phyloP scores from a whole-genome alignment of 1,140 invertebrate genomes.

The Drosophila watanabei region DNA sequence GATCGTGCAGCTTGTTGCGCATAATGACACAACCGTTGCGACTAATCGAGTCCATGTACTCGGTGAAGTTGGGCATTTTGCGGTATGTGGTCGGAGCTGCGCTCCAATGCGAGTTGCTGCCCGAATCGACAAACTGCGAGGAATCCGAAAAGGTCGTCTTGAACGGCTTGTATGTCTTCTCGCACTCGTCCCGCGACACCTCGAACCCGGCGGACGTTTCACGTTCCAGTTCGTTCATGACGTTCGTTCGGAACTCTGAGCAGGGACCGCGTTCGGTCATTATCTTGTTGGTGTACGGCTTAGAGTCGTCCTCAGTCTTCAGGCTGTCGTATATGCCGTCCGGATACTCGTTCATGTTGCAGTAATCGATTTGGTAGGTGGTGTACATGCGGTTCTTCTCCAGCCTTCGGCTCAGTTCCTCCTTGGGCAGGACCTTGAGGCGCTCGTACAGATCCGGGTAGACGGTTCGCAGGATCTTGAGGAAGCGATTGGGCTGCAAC shows the following conservation, averaged over 20 bases:
- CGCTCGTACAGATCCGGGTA: conserved; percentile 87
- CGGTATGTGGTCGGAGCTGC: conserved; percentile 60
- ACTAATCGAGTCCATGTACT: conserved; percentile 84
- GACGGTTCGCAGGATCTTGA: conserved; percentile 75
- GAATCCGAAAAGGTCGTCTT: conserved; percentile 77
- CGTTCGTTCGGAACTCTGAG: conserved; percentile 71
- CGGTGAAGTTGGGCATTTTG: conserved; percentile 71
- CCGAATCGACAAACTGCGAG: conserved; percentile 65
- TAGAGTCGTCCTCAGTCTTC: conserved; percentile 71
- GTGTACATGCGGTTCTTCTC: conserved; percentile 86
- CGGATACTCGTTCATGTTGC: conserved; percentile 85
- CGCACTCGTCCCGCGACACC: conserved; percentile 54
- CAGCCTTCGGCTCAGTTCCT: conserved; percentile 86
- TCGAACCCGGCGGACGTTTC: conserved; percentile 53
- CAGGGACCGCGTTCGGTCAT: conserved; percentile 59
- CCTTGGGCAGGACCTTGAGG: conserved; percentile 85
- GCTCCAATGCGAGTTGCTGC: conserved; percentile 78
- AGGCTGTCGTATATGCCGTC: conserved; percentile 81
- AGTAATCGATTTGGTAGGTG: conserved; percentile 87
- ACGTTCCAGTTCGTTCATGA: conserved; percentile 71
- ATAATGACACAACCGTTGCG: conserved; percentile 81
- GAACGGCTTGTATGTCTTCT: conserved; percentile 76
- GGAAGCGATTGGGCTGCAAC: conserved; percentile 78
- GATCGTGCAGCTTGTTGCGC: conserved; percentile 79
- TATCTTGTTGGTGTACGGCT: conserved; percentile 64